These are phyloP conservation scores for Temnothorax ravouxi DNA, from an alignment of 2,888 invertebrate species.

Conservation along the genomic window DNA sequence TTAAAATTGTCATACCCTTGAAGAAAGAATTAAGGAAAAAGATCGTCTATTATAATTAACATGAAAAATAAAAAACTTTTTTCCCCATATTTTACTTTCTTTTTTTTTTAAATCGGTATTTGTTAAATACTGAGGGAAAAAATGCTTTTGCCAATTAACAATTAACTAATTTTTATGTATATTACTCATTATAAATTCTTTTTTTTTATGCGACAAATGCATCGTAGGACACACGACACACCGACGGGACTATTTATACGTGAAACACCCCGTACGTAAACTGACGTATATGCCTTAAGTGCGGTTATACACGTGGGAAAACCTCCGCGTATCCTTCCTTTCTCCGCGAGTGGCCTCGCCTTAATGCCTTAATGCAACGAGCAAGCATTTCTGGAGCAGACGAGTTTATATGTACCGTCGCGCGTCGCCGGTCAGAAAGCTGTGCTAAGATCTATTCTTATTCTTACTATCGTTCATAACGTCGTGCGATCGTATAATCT, in stretches of 20 bases:
- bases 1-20: not conserved
- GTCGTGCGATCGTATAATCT: constrained; percentile 7
- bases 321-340: constrained; percentile 71
- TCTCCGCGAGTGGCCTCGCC: constrained; percentile 73
- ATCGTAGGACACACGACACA: not conserved
- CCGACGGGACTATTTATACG: not conserved
- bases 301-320: constrained; percentile 66
- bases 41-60: not conserved
- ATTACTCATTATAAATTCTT: not conserved
- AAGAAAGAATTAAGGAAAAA: not conserved
- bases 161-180: not conserved
- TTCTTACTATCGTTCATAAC: constrained; percentile 3
- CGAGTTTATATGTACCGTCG: constrained; percentile 32
- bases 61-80: not conserved
- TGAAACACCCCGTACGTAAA: constrained; percentile 21
- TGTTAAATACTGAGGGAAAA: not conserved
- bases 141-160: not conserved
- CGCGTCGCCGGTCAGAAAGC: constrained; percentile 16
- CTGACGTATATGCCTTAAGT: constrained; percentile 49
- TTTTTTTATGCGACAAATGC: constrained; percentile 8
- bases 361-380: constrained; percentile 66
- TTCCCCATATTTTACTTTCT: not conserved
- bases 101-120: not conserved
- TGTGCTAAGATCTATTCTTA: constrained; percentile 7
- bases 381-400: constrained; percentile 67